Base-by-base conservation (phyloP, 2,797 vertebrate species). In the Melanotaenia parkinsoni region DNA sequence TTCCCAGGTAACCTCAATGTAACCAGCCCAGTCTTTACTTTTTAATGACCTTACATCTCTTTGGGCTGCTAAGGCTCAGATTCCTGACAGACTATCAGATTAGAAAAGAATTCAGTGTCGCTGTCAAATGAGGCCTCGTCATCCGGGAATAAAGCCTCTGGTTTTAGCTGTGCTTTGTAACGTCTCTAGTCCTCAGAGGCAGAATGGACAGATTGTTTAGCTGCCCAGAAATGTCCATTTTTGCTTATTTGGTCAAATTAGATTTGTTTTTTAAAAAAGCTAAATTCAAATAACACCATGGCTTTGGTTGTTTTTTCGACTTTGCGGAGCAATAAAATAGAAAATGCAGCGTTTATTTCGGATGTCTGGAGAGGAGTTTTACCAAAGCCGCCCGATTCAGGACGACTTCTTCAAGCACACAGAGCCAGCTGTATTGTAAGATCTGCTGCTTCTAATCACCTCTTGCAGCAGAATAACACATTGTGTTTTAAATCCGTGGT, bases 1-100 rank as follows among this genome's bases (percentile, higher is more conserved):
- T 26, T 95, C 95, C n/a, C 96, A 97, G 96, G 96, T 97, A 94
- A 81, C 50, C 32, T 14, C 38, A 40, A 14, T 3, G 38, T 40
- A 40, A 14, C 13, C 38, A 40, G 13, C 10, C 38, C 38, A 40
- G 53, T 81, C 43, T 76, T 67, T 85, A 33, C 32, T 33, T 33
- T 33, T 33, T 33, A 33, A 33, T 79, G 67, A 73, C 20, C 32
- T 70, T n/a, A n/a, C 22, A 58, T 80, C 61, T 78, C 30, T 80
- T 83, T 79, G 61, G 45, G 82, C 58, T 69, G 53, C 58, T 72
- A 38, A 51, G 65, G 33, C 32, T 72, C 60, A 20, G 60, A 74
- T 79, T 53, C 59, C 68, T 59, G 58, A 73, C 32, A 33, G 32
- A 33, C 32, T 33, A 69, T 74, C 35, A 68, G 73, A 83, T 79